phyloP scores from a whole-genome alignment of 2,888 invertebrate genomes.

The Lepeophtheirus nordmannii region DNA sequence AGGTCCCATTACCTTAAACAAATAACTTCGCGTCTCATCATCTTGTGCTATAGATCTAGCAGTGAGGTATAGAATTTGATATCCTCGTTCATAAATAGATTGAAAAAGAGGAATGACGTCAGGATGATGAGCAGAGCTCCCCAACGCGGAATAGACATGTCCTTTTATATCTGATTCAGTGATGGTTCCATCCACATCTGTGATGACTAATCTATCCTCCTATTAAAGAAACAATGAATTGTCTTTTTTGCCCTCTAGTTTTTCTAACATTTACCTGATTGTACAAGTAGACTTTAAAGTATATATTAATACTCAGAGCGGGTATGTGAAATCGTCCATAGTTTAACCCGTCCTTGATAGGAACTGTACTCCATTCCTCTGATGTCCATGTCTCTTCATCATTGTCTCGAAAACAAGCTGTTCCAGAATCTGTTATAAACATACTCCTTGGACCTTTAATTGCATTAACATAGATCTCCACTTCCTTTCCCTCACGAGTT shows the following conservation, averaged over 20 bases:
- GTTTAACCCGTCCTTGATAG: background rate
- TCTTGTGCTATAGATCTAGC: slow-evolving; percentile 10
- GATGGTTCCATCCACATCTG: slow-evolving; percentile 18
- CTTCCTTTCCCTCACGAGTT: background rate
- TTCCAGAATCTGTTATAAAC: slow-evolving; percentile 5
- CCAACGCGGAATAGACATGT: background rate
- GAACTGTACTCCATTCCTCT: background rate
- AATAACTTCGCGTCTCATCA: slow-evolving; percentile 5
- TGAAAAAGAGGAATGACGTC: slow-evolving; percentile 1
- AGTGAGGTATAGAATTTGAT: slow-evolving; percentile 12
- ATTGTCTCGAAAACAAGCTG: background rate
- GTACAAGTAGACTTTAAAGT: slow-evolving; percentile 8
- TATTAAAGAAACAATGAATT: background rate
- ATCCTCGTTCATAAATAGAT: background rate
- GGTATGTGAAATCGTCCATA: background rate
- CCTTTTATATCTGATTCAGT: slow-evolving; percentile 5
- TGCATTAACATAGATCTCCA: slow-evolving; percentile 2
- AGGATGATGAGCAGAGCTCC: slow-evolving; percentile 10
- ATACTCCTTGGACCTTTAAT: background rate
- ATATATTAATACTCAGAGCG: background rate
- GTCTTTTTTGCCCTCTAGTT: background rate
- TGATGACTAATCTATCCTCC: slow-evolving; percentile 1
- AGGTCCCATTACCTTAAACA: slow-evolving; percentile 8
- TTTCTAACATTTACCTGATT: background rate
- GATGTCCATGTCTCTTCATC: background rate